These are phyloP conservation scores for Drosophila gaucha DNA, from an alignment of 2,888 invertebrate species.

Conservation along the genomic window DNA sequence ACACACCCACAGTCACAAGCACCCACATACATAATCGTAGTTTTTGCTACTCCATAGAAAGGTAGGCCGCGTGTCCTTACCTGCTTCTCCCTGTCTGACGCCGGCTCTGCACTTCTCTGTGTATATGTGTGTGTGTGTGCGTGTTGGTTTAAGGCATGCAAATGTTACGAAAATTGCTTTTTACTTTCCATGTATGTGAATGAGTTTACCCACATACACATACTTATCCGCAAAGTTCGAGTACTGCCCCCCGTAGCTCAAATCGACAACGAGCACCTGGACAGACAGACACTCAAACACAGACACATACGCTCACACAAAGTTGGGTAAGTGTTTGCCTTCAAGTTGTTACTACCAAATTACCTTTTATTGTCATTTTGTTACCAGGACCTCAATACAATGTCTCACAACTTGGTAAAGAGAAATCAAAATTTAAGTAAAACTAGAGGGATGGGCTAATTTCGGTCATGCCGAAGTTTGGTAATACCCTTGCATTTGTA, in stretches of 20 bases:
- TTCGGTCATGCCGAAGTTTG: too few relatives aligned
- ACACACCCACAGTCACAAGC: slow-evolving; percentile 14
- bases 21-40: slow-evolving; percentile 44
- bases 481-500: too few relatives aligned
- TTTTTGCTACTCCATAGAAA: slow-evolving; percentile 54
- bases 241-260: slow-evolving; percentile 18
- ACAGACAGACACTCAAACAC: slow-evolving; percentile 19
- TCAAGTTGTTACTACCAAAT: slow-evolving; percentile 74
- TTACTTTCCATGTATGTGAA: slow-evolving; percentile 71
- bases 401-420: slow-evolving; percentile 42
- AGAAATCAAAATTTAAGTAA: slow-evolving; percentile 28
- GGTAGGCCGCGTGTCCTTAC: slow-evolving; percentile 70
- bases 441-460: too few relatives aligned
- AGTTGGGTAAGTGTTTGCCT: slow-evolving; percentile 76
- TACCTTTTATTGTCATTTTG: slow-evolving; percentile 75
- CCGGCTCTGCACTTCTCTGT: slow-evolving; percentile 29
- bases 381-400: slow-evolving; percentile 40
- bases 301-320: slow-evolving; percentile 26
- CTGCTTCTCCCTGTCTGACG: slow-evolving; percentile 8
- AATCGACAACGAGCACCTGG: slow-evolving; percentile 22
- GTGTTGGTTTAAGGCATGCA: slow-evolving; percentile 78
- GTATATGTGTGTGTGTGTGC: slow-evolving; percentile 31
- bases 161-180: slow-evolving; percentile 81
- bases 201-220: slow-evolving; percentile 45
- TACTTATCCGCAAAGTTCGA: slow-evolving; percentile 38